Evolutionary conservation across 2,888 invertebrate species (phyloP).

Genomic region (Caenorhabditis parvicauda): DNA sequence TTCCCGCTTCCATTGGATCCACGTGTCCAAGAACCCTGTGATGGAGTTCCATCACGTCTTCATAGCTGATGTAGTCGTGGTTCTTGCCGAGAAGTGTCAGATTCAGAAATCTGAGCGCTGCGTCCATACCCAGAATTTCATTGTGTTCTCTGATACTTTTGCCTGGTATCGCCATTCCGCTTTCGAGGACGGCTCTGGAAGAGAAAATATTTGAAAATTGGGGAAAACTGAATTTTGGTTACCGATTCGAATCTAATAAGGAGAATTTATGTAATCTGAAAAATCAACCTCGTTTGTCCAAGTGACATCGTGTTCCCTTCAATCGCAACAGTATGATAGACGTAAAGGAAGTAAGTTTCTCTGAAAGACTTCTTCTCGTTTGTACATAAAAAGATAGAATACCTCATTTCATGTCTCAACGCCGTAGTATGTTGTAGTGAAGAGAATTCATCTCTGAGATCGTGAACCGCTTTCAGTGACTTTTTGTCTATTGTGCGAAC

Average conservation of each 20-base stretch:
- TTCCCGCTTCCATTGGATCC: constrained; percentile 86
- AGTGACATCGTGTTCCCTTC: constrained; percentile 96
- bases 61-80: constrained; percentile 64
- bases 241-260: neutral
- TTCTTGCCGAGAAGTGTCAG: constrained; percentile 69
- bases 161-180: constrained; percentile 76
- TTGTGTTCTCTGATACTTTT: constrained; percentile 91
- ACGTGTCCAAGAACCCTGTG: constrained; percentile 88
- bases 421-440: constrained; percentile 70
- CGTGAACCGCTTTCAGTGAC: constrained; percentile 77
- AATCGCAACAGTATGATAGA: constrained; percentile 93
- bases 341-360: constrained; percentile 88
- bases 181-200: constrained; percentile 74
- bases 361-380: constrained; percentile 69
- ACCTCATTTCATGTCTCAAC: constrained; percentile 82
- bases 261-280: constrained; percentile 5
- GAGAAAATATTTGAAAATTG: neutral
- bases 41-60: constrained; percentile 88
- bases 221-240: neutral
- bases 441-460: constrained; percentile 29
- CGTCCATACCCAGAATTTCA: constrained; percentile 77
- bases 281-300: constrained; percentile 78
- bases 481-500: constrained; percentile 82
- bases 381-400: constrained; percentile 63
- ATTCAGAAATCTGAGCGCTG: constrained; percentile 87